Conservation (phyloP, 2,888 invertebrate species). For the Campoletis raptor region DNA sequence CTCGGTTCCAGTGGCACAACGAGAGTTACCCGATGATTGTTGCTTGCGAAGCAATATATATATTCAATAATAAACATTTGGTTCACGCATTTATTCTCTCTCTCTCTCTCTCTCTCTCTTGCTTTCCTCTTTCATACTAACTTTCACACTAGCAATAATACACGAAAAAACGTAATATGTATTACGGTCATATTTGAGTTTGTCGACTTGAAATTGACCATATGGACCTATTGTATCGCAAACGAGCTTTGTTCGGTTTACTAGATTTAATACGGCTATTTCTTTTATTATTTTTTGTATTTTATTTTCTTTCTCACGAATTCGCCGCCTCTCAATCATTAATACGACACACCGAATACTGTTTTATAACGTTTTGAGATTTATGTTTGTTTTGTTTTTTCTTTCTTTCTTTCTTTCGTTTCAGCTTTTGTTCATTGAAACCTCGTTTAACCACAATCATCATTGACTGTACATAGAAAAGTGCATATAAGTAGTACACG, state of each 20-base stretch:
- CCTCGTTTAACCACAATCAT: slow-evolving; percentile 43
- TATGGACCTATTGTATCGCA: slow-evolving; percentile 43
- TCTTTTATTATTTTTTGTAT: not conserved
- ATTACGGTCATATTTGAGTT: slow-evolving; percentile 64
- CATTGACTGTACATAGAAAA: slow-evolving; percentile 64
- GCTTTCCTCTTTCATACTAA: not conserved
- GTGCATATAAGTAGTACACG: slow-evolving; percentile 59
- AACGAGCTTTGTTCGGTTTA: slow-evolving; percentile 46
- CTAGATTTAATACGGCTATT: slow-evolving; percentile 30
- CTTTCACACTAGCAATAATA: slow-evolving; percentile 31
- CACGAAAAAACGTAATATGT: slow-evolving; percentile 50
- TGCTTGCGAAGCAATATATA: slow-evolving; percentile 37
- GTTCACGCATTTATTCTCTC: slow-evolving; percentile 4
- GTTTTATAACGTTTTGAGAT: slow-evolving; percentile 48
- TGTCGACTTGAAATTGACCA: slow-evolving; percentile 59
- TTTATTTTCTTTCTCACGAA: slow-evolving; percentile 16
- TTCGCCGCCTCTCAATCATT: slow-evolving; percentile 30
- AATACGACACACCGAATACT: slow-evolving; percentile 57
- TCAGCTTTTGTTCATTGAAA: slow-evolving; percentile 27
- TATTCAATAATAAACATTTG: slow-evolving; percentile 18
- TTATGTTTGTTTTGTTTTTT: not conserved
- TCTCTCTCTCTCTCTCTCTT: slow-evolving; percentile 14
- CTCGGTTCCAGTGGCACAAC: slow-evolving; percentile 41
- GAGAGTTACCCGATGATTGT: slow-evolving; percentile 44
- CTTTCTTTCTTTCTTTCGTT: not conserved